These are phyloP conservation scores for Propsilocerus akamusi DNA, from an alignment of 1,140 invertebrate species.

Conservation along the genomic window DNA sequence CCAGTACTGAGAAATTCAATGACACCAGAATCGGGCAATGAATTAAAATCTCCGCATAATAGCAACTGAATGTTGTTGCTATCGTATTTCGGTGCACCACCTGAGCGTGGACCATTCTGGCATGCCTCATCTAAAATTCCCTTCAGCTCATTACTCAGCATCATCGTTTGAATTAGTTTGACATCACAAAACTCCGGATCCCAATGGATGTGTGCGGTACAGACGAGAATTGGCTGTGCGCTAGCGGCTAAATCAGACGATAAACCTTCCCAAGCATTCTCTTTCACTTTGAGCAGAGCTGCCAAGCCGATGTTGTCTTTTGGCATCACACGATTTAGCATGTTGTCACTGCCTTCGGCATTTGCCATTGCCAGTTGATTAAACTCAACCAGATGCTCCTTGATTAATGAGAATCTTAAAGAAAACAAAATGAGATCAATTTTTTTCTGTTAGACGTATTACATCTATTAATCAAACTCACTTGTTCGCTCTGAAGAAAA, in stretches of 20 bases:
- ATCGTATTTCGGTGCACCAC: slow-evolving; percentile 41
- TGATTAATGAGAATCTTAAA: slow-evolving; percentile 78
- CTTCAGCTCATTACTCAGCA: slow-evolving; percentile 86
- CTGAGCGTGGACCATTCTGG: slow-evolving; percentile 28
- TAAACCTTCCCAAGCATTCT: slow-evolving; percentile 77
- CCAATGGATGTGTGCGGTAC: slow-evolving; percentile 99
- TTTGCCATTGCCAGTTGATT: slow-evolving; percentile 97
- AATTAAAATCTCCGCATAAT: slow-evolving; percentile 97
- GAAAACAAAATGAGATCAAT: slow-evolving; percentile 9
- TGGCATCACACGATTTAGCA: slow-evolving; percentile 98
- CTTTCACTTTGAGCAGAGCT: slow-evolving; percentile 82
- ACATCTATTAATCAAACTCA: slow-evolving; percentile 30
- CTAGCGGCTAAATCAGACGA: slow-evolving; percentile 53
- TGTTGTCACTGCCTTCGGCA: slow-evolving; percentile 93
- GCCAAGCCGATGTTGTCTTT: slow-evolving; percentile 98
- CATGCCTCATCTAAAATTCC: slow-evolving; percentile 62
- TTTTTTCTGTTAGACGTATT: neutral
- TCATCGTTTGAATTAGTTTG: slow-evolving; percentile 99
- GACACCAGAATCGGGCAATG: slow-evolving; percentile 92
- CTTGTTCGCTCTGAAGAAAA: slow-evolving; percentile 91
- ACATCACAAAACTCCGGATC: slow-evolving; percentile 99
- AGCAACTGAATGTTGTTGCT: slow-evolving; percentile 78
- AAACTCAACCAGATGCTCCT: slow-evolving; percentile 93
- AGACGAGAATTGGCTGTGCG: slow-evolving; percentile 79
- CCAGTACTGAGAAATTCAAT: slow-evolving; percentile 88